Evolutionary conservation across 1,140 invertebrate species (phyloP).

Genomic region (Diabrotica undecimpunctata): DNA sequence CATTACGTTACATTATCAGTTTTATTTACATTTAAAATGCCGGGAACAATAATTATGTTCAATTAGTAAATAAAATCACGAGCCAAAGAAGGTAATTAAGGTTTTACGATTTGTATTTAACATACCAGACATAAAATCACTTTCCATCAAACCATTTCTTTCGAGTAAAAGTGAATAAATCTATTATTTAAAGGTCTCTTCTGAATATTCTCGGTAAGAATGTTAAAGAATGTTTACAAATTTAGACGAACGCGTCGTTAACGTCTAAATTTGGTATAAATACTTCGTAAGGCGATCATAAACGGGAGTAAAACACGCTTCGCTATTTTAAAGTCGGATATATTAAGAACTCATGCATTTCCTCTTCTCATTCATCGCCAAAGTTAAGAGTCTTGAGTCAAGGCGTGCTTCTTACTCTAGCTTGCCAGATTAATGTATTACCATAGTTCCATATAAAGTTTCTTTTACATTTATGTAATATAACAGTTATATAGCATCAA

Average conservation of each 20-base stretch:
- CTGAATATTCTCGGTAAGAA: background rate
- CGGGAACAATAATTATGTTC: no score
- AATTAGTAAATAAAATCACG: no score
- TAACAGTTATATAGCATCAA: no score
- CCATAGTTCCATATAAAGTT: no score
- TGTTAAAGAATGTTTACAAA: constrained; percentile 12
- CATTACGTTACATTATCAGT: no score
- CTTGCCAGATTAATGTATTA: no score
- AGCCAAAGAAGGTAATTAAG: no score
- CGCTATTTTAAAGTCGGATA: constrained; percentile 28
- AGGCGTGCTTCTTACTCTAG: no score
- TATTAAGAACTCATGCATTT: constrained; percentile 17
- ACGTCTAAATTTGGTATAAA: constrained; percentile 29
- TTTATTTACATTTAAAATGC: no score
- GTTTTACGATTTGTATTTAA: background rate
- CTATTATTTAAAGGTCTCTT: background rate
- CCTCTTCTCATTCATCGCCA: background rate
- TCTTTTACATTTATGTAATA: no score
- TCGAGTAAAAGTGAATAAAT: background rate
- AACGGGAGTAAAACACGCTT: constrained; percentile 24
- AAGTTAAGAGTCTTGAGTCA: no score
- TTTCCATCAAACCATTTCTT: background rate
- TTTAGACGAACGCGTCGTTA: constrained; percentile 21
- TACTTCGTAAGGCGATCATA: constrained; percentile 27
- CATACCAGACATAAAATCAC: background rate